Evolutionary conservation across 1,140 invertebrate genomes (phyloP).

Genomic region (Drosophila trapezifrons): DNA sequence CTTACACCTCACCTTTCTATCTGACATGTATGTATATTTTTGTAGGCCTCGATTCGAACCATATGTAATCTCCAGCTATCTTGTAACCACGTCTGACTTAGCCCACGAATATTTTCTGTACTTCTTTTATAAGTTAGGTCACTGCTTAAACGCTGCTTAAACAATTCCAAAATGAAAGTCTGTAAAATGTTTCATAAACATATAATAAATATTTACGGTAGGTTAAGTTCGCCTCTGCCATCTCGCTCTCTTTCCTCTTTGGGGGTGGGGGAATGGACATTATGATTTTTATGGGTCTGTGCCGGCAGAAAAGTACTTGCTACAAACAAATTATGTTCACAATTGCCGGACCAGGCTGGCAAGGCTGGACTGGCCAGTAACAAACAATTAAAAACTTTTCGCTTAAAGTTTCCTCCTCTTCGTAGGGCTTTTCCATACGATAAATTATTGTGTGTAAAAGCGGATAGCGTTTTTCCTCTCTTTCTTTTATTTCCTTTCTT

Average conservation of each 20-base stretch:
- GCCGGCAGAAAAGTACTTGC: conserved; percentile 21
- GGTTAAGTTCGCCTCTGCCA: conserved; percentile 55
- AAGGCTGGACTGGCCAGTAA: conserved; percentile 16
- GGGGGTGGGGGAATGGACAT: conserved; percentile 24
- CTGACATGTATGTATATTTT: conserved; percentile 47
- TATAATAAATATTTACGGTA: conserved; percentile 81
- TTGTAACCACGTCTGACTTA: conserved; percentile 26
- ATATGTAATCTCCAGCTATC: conserved; percentile 44
- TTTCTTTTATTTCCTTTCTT: conserved; percentile 32
- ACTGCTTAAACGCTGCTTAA: conserved; percentile 63
- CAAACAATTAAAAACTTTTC: conserved; percentile 77
- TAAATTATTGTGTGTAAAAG: conserved; percentile 65
- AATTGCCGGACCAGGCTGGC: conserved; percentile 28
- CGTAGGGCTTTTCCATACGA: conserved; percentile 39
- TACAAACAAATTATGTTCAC: conserved; percentile 45
- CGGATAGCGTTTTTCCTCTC: conserved; percentile 21
- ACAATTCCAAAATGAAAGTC: conserved; percentile 75
- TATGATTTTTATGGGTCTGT: conserved; percentile 35
- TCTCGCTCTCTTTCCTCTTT: conserved; percentile 1
- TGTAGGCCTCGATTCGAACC: conserved; percentile 21
- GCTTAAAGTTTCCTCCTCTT: conserved; percentile 57
- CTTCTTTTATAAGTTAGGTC: conserved; percentile 62
- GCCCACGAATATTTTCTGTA: conserved; percentile 55
- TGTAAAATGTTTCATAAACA: conserved; percentile 83
- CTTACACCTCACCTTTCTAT: conserved; percentile 18